Evolutionary conservation across 2,888 invertebrate genomes (phyloP).

Genomic region (Meganola albula): DNA sequence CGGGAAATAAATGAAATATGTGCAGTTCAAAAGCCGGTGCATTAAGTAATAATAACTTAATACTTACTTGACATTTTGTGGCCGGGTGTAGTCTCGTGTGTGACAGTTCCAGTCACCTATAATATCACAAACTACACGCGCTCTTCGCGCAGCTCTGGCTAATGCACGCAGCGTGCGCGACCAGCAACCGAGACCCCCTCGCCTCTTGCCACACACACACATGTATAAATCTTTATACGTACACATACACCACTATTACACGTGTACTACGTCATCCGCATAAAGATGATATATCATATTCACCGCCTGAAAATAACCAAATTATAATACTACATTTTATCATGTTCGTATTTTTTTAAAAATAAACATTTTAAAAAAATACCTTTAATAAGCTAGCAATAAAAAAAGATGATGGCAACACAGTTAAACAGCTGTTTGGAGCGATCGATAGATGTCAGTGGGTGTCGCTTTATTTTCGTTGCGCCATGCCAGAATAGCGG

Average conservation of each 20-base stretch:
- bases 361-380: background rate
- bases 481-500: conserved; percentile 62
- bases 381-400: background rate
- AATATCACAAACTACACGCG: conserved; percentile 65
- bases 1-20: too few species aligned
- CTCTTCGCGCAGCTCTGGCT: conserved; percentile 63
- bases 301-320: conserved; percentile 8
- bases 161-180: conserved; percentile 59
- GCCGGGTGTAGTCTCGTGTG: conserved; percentile 65
- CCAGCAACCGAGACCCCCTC: conserved; percentile 42
- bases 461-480: conserved; percentile 72
- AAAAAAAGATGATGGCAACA: conserved; percentile 43
- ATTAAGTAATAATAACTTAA: too few species aligned
- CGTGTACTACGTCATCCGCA: conserved; percentile 23
- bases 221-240: too few species aligned
- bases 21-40: too few species aligned
- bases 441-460: conserved; percentile 77
- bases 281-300: conserved; percentile 7
- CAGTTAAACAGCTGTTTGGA: conserved; percentile 56
- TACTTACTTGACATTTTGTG: conserved; percentile 72
- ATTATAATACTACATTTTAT: conserved; percentile 9
- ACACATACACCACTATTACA: conserved; percentile 20
- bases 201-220: conserved; percentile 35
- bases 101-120: conserved; percentile 68
- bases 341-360: background rate